phyloP scores from a whole-genome alignment of 1,140 invertebrate genomes.

The Zaprionus taronus region DNA sequence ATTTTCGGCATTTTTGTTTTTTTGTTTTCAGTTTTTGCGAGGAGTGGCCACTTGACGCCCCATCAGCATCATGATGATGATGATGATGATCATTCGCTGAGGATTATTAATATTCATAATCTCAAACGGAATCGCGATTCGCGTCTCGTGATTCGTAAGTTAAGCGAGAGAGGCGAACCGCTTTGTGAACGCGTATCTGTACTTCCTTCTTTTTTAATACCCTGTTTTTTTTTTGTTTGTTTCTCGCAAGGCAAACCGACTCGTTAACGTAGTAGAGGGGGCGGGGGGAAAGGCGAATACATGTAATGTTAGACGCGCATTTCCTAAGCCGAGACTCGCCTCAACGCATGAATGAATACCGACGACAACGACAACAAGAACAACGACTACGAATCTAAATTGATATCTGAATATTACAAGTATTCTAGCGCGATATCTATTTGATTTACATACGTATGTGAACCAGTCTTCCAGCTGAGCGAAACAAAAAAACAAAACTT shows the following conservation, averaged over 20 bases:
- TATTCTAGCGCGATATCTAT: constrained; percentile 23
- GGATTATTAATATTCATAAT: constrained; percentile 33
- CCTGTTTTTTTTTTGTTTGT: constrained; percentile 16
- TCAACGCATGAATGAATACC: constrained; percentile 50
- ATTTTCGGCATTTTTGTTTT: constrained; percentile 33
- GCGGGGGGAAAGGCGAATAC: not conserved
- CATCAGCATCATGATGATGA: not conserved
- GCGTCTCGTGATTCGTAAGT: constrained; percentile 39
- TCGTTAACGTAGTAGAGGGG: constrained; percentile 43
- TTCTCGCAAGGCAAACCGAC: constrained; percentile 59
- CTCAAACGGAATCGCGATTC: constrained; percentile 23
- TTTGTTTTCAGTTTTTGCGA: constrained; percentile 51
- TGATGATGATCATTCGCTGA: not conserved
- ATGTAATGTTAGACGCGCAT: constrained; percentile 11
- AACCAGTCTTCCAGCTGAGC: constrained; percentile 42
- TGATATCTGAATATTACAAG: constrained; percentile 1
- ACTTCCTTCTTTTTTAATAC: constrained; percentile 37
- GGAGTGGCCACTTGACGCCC: constrained; percentile 54
- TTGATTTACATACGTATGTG: constrained; percentile 23
- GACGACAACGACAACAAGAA: not conserved
- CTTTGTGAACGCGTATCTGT: constrained; percentile 19
- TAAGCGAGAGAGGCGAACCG: constrained; percentile 28
- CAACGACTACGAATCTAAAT: not conserved
- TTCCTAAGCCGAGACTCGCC: constrained; percentile 10
- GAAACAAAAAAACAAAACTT: not conserved